Percentiles rank a stretch among this genome's conserved stretches.
Evolutionary conservation across 2,797 vertebrate species (phyloP).

Genomic region (Uromys caudimaculatus): DNA sequence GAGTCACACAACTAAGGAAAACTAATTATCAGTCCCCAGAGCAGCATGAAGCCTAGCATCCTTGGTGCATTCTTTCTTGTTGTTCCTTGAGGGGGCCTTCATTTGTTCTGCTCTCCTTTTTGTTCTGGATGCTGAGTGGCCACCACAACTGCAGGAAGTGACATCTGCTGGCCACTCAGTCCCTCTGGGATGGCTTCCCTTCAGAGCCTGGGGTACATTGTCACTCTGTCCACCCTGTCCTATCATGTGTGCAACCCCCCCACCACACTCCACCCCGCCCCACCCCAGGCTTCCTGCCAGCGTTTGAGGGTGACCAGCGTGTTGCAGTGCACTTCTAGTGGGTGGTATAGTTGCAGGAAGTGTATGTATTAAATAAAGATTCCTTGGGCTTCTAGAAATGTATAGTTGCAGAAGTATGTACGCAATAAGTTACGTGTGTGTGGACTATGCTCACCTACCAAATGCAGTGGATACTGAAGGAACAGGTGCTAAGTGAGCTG

Average conservation of each 20-base stretch:
- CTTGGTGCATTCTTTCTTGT: not conserved
- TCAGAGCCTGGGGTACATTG: fast-evolving
- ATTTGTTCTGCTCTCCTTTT: not conserved
- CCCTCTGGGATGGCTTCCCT: not conserved
- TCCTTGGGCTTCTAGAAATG: not conserved
- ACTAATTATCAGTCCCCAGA: not conserved
- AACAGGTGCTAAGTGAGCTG: not conserved
- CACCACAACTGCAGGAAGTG: not conserved
- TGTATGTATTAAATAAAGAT: not conserved
- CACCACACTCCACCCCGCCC: fast-evolving
- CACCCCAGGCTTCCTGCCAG: not conserved
- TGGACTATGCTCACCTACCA: not conserved
- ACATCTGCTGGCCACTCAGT: not conserved
- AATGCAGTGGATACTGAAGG: too few species aligned
- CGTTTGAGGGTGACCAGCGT: too few species aligned
- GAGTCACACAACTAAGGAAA: not conserved
- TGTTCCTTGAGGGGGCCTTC: not conserved
- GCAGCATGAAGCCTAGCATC: not conserved
- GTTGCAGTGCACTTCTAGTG: not conserved
- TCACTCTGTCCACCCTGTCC: not conserved
- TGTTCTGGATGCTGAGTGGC: not conserved
- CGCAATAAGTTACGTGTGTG: too few species aligned
- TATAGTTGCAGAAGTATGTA: not conserved
- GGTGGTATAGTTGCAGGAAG: not conserved
- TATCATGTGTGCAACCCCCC: not conserved